Evolutionary conservation across 2,888 invertebrate species (phyloP).

Genomic region (Dorcus parallelipipedus): DNA sequence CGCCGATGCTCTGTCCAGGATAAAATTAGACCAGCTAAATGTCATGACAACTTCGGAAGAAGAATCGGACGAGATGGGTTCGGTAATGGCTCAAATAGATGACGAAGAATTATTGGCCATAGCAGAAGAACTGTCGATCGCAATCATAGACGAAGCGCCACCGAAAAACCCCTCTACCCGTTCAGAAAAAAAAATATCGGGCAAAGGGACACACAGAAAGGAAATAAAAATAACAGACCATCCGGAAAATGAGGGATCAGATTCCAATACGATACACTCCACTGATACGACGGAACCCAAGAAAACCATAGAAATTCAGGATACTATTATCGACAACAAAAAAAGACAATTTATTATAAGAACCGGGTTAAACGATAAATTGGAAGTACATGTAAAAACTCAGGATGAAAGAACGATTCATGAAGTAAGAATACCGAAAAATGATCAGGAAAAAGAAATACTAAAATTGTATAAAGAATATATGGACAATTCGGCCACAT

Average conservation of each 20-base stretch:
- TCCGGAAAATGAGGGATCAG: background rate
- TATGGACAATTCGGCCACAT: background rate
- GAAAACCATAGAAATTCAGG: conserved; percentile 3
- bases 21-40: conserved; percentile 2
- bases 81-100: background rate
- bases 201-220: no score
- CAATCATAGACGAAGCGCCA: background rate
- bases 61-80: background rate
- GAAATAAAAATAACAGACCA: no score
- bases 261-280: background rate
- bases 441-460: background rate
- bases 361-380: background rate
- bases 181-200: no score
- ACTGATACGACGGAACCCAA: background rate
- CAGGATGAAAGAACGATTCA: background rate
- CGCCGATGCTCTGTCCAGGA: conserved; percentile 12
- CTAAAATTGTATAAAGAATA: conserved; percentile 1
- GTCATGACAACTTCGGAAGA: background rate
- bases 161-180: no score
- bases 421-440: background rate
- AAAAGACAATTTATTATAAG: background rate
- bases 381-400: background rate
- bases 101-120: conserved; percentile 1
- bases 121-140: background rate
- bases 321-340: background rate